Conservation (phyloP, 2,113 vertebrate genomes). For the Bagarius yarrelli region DNA sequence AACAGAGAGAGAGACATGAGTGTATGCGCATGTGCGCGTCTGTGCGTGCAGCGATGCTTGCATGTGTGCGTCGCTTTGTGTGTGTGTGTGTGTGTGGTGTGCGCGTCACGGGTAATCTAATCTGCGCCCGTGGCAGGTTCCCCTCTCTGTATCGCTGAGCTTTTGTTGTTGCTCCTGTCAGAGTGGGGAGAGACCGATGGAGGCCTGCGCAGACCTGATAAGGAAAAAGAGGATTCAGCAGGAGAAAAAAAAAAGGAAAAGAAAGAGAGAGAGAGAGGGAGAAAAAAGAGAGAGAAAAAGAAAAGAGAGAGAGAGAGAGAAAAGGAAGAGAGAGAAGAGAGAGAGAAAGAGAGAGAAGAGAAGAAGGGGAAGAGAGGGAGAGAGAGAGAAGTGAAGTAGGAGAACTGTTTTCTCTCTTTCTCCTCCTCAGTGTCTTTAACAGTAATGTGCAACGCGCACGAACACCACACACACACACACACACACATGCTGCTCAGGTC, state of each 20-base stretch:
- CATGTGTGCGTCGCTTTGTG: background rate
- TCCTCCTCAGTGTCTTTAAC: too few relatives aligned
- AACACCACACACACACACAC: too few relatives aligned
- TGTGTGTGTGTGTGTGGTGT: constrained; percentile 33
- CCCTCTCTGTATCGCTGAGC: constrained; percentile 66
- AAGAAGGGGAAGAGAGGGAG: too few relatives aligned
- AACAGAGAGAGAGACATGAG: too few relatives aligned
- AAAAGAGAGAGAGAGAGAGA: background rate
- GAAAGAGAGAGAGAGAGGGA: constrained; percentile 39
- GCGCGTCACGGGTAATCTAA: constrained; percentile 78
- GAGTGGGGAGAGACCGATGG: constrained; percentile 56
- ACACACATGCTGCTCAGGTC: too few relatives aligned
- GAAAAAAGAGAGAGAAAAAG: background rate
- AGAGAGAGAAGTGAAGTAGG: too few relatives aligned
- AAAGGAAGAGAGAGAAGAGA: too few relatives aligned
- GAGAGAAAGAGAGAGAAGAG: background rate
- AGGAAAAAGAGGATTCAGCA: constrained; percentile 78
- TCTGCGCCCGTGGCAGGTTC: constrained; percentile 78
- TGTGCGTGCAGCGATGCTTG: constrained; percentile 9
- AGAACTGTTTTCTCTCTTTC: too few relatives aligned
- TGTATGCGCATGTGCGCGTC: too few relatives aligned
- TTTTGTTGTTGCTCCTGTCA: constrained; percentile 66
- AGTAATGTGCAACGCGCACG: too few relatives aligned
- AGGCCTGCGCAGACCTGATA: constrained; percentile 77
- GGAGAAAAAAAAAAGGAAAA: constrained; percentile 42